Evolutionary conservation across 2,113 vertebrate species (phyloP).

Genomic region (Lepisosteus osseus): DNA sequence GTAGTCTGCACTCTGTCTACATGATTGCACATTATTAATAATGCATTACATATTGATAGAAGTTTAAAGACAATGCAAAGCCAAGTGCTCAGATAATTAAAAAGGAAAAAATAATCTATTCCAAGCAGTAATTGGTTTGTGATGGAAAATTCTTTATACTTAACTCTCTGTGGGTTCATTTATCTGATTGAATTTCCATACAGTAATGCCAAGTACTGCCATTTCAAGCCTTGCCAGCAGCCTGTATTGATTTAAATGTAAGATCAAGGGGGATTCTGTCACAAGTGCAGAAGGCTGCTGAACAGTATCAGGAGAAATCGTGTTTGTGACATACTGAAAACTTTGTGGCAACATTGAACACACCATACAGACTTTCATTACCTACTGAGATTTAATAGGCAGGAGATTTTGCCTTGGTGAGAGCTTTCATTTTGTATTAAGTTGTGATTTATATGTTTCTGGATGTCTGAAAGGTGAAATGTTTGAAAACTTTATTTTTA

Average conservation of each 20-base stretch:
- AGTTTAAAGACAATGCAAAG: neutral
- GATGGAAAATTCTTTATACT: neutral
- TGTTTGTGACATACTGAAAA: conserved; percentile 11
- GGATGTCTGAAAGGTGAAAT: too few species aligned
- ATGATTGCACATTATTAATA: conserved; percentile 6
- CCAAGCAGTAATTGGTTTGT: conserved; percentile 1
- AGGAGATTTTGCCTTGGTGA: too few species aligned
- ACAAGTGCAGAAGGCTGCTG: conserved; percentile 27
- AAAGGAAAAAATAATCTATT: conserved; percentile 3
- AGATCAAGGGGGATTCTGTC: conserved; percentile 35
- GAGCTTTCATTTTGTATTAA: too few species aligned
- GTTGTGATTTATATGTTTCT: too few species aligned
- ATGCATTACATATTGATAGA: conserved; percentile 4
- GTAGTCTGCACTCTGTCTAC: neutral
- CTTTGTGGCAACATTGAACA: neutral
- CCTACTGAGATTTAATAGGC: too few species aligned
- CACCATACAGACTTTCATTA: neutral
- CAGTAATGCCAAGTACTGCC: neutral
- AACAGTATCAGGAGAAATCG: conserved; percentile 26
- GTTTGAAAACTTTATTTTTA: too few species aligned
- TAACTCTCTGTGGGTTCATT: neutral
- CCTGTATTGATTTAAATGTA: conserved; percentile 35
- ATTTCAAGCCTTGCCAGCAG: conserved; percentile 20
- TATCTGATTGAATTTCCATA: neutral
- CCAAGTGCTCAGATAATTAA: conserved; percentile 2